Conservation (phyloP, 2,888 invertebrate species). For the Andrena marginata region DNA sequence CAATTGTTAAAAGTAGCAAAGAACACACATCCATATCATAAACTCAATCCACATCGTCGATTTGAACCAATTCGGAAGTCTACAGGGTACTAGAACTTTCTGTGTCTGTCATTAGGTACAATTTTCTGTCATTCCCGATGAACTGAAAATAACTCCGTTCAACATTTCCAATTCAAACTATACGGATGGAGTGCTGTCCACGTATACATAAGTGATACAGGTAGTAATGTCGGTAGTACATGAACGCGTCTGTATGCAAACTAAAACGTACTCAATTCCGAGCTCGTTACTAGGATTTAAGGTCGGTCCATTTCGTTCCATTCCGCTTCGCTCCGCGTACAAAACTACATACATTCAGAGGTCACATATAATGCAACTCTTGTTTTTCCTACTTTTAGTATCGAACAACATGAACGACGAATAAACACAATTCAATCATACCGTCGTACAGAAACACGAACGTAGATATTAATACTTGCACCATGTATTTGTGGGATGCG, state of each 20-base stretch:
- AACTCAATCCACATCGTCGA: no score
- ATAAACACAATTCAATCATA: constrained; percentile 44
- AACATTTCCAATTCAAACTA: constrained; percentile 13
- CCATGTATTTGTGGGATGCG: not conserved
- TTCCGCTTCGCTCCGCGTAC: constrained; percentile 68
- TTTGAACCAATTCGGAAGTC: no score
- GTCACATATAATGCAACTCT: constrained; percentile 60
- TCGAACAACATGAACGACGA: constrained; percentile 39
- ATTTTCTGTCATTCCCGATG: not conserved
- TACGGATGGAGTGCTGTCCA: not conserved
- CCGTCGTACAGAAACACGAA: constrained; percentile 9
- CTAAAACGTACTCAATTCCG: constrained; percentile 43
- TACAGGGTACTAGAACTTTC: no score
- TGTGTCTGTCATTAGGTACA: no score
- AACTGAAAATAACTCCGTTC: not conserved
- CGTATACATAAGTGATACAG: not conserved
- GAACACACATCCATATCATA: no score
- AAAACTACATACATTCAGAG: constrained; percentile 48
- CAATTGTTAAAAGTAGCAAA: no score
- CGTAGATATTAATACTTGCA: not conserved
- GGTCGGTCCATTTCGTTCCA: constrained; percentile 69
- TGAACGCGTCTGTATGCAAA: constrained; percentile 12
- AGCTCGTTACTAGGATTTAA: constrained; percentile 49
- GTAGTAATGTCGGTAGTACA: not conserved
- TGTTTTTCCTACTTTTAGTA: constrained; percentile 74